Evolutionary conservation across 2,113 vertebrate species (phyloP).

Genomic region (Xerus inauris): DNA sequence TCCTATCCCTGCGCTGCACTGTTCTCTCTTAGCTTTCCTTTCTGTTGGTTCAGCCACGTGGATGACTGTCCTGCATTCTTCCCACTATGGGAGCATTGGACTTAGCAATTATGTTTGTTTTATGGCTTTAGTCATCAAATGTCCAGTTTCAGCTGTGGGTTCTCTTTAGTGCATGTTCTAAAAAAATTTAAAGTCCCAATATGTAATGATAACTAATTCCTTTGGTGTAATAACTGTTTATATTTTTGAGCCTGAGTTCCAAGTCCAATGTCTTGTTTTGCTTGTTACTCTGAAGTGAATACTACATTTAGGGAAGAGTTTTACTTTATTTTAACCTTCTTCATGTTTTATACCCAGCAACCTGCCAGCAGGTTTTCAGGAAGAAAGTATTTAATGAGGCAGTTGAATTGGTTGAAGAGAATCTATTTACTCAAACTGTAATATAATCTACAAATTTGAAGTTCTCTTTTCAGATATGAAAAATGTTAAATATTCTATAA

Average conservation of each 20-base stretch:
- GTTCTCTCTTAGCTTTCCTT: background rate
- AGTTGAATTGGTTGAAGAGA: background rate
- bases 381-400: background rate
- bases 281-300: background rate
- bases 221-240: background rate
- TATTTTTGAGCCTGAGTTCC: background rate
- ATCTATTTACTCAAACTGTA: conserved; percentile 6
- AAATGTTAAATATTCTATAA: conserved; percentile 6
- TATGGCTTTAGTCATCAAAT: conserved; percentile 56
- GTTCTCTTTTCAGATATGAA: background rate
- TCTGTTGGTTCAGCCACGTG: background rate
- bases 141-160: conserved; percentile 6
- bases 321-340: conserved; percentile 6
- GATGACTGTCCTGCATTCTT: background rate
- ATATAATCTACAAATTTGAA: background rate
- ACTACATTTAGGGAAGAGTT: background rate
- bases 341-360: background rate
- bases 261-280: background rate
- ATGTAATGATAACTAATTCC: conserved; percentile 6
- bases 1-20: fast-evolving
- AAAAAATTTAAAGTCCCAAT: background rate
- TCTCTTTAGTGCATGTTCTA: conserved; percentile 17
- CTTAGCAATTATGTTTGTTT: conserved; percentile 56
- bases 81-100: background rate
- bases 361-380: background rate